Evolutionary conservation across 2,797 vertebrate species (phyloP).

Genomic region (Falco berigora): DNA sequence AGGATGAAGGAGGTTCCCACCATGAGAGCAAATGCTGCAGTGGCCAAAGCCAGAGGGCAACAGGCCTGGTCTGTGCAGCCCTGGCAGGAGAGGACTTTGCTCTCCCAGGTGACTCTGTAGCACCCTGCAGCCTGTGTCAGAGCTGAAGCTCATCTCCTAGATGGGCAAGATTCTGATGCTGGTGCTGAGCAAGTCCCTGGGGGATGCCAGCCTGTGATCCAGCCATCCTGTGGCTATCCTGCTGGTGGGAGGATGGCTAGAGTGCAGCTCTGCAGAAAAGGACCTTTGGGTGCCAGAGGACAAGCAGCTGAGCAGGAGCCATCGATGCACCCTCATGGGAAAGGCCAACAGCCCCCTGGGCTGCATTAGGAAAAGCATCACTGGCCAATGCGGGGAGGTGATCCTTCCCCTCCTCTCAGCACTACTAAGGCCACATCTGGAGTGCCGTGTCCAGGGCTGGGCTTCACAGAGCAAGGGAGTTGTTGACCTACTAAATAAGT

Average conservation of each 20-base stretch:
- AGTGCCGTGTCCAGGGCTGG: background rate
- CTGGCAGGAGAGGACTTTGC: background rate
- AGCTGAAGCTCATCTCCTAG: background rate
- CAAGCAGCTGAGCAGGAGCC: background rate
- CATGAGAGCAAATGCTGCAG: too few relatives aligned
- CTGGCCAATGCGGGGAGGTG: background rate
- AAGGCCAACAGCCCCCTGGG: background rate
- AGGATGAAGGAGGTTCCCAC: too few relatives aligned
- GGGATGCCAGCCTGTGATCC: background rate
- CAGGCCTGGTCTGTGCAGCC: background rate
- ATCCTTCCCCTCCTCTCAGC: background rate
- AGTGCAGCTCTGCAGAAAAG: background rate
- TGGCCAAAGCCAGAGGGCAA: too few relatives aligned
- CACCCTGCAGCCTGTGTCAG: background rate
- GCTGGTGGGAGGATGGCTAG: background rate
- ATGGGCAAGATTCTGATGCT: background rate
- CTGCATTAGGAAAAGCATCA: background rate
- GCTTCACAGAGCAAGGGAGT: background rate
- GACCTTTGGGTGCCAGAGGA: background rate
- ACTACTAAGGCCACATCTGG: background rate
- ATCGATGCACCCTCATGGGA: background rate
- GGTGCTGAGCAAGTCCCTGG: background rate
- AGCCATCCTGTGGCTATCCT: background rate
- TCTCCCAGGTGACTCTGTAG: background rate
- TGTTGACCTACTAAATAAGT: background rate